Percentiles rank a stretch among this genome's conserved stretches.
Conservation (phyloP, 2,113 vertebrate genomes). For the Motacilla tschutschensis region DNA sequence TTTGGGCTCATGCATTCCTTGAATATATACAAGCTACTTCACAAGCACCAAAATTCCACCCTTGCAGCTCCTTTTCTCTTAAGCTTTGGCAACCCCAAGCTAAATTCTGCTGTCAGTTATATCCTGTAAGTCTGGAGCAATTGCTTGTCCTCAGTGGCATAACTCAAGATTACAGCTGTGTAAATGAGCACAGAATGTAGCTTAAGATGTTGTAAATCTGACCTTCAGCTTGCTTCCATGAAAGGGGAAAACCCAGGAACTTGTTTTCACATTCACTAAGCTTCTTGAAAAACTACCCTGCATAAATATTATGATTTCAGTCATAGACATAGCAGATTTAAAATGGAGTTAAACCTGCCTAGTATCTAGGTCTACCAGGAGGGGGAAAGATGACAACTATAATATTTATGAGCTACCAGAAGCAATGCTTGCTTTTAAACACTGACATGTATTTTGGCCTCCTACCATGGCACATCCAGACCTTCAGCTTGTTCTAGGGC, state of each 20-base stretch:
- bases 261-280: slow-evolving; percentile 40
- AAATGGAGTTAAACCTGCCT: background rate
- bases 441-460: background rate
- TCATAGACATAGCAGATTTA: slow-evolving; percentile 1
- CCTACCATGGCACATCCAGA: background rate
- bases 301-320: slow-evolving; percentile 51
- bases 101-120: slow-evolving; percentile 48
- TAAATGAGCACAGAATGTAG: slow-evolving; percentile 53
- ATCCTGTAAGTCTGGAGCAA: slow-evolving; percentile 17
- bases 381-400: background rate
- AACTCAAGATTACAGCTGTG: slow-evolving; percentile 56
- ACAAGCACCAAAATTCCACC: slow-evolving; percentile 9
- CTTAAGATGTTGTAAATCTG: slow-evolving; percentile 49
- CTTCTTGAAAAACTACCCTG: slow-evolving; percentile 34
- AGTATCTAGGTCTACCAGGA: background rate
- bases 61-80: background rate
- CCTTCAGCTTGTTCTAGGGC: background rate
- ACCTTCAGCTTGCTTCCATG: slow-evolving; percentile 43
- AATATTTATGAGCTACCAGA: background rate
- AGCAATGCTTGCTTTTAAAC: background rate
- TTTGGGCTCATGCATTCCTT: slow-evolving; percentile 33
- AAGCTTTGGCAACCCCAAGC: background rate
- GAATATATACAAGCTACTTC: slow-evolving; percentile 53
- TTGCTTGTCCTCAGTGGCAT: slow-evolving; percentile 5
- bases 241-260: slow-evolving; percentile 31